Base-by-base conservation (phyloP, 1,140 invertebrate genomes). In the Sarcophaga bullata region DNA sequence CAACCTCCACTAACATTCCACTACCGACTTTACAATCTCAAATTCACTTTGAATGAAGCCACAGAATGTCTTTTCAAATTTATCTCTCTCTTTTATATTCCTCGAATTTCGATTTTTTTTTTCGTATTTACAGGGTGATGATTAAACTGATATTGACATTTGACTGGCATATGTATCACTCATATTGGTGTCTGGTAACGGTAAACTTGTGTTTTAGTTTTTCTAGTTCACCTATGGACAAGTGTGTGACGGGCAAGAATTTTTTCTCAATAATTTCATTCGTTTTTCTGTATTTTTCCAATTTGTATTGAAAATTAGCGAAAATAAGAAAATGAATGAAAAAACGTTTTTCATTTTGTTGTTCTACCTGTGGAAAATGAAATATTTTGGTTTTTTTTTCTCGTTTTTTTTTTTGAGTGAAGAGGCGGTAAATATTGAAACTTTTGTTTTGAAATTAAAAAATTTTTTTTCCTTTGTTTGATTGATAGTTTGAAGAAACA, bases 131-230 rank as follows among this genome's bases (percentile, higher is more conserved):
- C 73, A 46, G 48, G n/a, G 50, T 75, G 47, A 48, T 80, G 62
- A 54, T 62, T 62, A 80, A 50, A 80, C 19, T 82, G 83, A 88
- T 87, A 88, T 88, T 88, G 87, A 88, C 87, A 87, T 86, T 85
- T 88, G 87, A 88, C 88, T 88, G 87, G 87, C 87, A 88, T 82
- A 84, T 88, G 87, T 88, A 87, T 88, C 87, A 88, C 73, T 78
- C 75, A 78, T 50, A 78, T 50, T 50, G 19, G n/a, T 50, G 4
- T 37, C 25, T 37, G 25, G 25, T 37, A 37, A 37, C 25, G 25
- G 25, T 4, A 37, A 37, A 37, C 25, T 37, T 37, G 25, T 37
- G 25, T 37, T 37, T 37, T 37, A 37, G 25, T 37, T 37, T 37
- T 37, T 37, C 25, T 37, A 4, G 1, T 37, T 37, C 25, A 37